Conservation (phyloP, 2,113 vertebrate genomes). For the Prunella himalayana region DNA sequence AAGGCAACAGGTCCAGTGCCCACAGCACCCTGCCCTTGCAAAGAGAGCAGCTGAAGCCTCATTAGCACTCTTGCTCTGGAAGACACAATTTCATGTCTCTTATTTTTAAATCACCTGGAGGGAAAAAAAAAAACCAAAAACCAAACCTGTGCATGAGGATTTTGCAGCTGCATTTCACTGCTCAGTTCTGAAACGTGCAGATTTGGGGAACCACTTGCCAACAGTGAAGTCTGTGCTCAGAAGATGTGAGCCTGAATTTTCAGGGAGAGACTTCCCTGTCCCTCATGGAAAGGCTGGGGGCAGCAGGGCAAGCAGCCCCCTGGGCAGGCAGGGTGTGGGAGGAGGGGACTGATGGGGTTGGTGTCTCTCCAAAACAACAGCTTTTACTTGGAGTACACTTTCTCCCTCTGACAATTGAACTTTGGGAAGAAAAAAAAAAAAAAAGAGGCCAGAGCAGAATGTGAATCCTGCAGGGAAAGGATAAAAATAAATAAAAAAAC, state of each 20-base stretch:
- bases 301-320: background rate
- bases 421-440: background rate
- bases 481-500: background rate
- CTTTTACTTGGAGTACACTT: background rate
- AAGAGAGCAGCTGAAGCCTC: background rate
- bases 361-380: background rate
- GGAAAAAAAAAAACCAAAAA: background rate
- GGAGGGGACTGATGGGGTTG: background rate
- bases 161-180: background rate
- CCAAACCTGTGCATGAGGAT: background rate
- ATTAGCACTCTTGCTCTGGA: background rate
- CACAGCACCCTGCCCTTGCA: background rate
- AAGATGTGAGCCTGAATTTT: background rate
- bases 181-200: background rate
- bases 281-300: background rate
- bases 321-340: background rate
- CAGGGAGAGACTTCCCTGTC: background rate
- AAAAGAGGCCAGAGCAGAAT: background rate
- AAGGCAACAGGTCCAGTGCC: background rate
- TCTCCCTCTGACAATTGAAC: background rate
- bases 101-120: background rate
- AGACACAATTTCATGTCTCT: accelerated
- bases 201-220: background rate
- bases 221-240: background rate
- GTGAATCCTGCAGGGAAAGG: background rate